Conservation (phyloP, 1,140 invertebrate species). For the Drosophila sp. region DNA sequence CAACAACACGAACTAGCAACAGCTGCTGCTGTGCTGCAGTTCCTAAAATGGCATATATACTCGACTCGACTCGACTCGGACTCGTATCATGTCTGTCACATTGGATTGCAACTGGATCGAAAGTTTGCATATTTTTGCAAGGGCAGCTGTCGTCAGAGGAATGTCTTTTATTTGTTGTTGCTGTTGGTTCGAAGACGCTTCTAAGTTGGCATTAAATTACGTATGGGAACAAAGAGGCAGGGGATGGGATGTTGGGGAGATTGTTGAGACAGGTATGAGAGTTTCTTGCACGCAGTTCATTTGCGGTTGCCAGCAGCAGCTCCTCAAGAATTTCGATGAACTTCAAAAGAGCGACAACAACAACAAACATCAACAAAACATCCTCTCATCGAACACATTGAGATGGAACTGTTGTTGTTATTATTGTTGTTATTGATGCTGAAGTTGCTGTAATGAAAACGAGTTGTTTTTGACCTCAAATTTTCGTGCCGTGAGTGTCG, state of each 20-base stretch:
- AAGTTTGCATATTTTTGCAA: conserved; percentile 58
- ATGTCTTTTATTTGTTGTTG: conserved; percentile 17
- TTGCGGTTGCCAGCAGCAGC: conserved; percentile 54
- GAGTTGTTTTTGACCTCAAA: conserved; percentile 74
- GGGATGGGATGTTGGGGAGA: neutral
- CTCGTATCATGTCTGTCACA: conserved; percentile 62
- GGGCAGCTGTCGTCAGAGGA: conserved; percentile 50
- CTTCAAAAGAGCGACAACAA: conserved; percentile 36
- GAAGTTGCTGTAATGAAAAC: conserved; percentile 68
- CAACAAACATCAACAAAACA: conserved; percentile 35
- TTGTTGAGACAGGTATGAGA: conserved; percentile 26
- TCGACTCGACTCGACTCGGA: conserved; percentile 28
- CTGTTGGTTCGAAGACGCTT: conserved; percentile 36
- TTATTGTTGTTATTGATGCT: too few species aligned
- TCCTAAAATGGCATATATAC: conserved; percentile 62
- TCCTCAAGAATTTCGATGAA: conserved; percentile 76
- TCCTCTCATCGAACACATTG: conserved; percentile 28
- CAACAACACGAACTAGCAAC: conserved; percentile 1
- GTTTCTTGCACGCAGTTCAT: conserved; percentile 60
- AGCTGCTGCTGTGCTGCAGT: conserved; percentile 23
- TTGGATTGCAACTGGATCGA: conserved; percentile 71
- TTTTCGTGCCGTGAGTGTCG: conserved; percentile 74
- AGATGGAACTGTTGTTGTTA: neutral
- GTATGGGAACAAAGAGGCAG: neutral
- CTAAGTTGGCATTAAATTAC: conserved; percentile 78